Percentiles rank a stretch among this genome's conserved stretches.
phyloP scores from a whole-genome alignment of 2,113 vertebrate genomes.

The Clarias gariepinus region DNA sequence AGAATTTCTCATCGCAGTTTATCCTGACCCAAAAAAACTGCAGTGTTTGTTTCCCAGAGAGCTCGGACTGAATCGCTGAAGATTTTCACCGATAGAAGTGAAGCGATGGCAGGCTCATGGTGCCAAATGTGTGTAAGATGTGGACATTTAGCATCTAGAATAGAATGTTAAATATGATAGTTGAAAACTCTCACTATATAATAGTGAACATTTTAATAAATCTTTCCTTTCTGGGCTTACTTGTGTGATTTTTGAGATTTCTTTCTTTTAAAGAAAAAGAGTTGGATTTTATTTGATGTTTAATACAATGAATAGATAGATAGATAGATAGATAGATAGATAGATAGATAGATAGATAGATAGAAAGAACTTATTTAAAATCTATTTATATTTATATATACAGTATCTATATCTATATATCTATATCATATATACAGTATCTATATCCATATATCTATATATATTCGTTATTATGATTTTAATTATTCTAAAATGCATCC shows the following conservation, averaged over 20 bases:
- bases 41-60: neutral
- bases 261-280: neutral
- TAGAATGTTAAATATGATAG: neutral
- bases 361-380: no score
- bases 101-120: neutral
- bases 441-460: neutral
- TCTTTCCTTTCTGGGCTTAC: neutral
- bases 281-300: neutral
- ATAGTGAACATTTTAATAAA: neutral
- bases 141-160: neutral
- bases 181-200: neutral
- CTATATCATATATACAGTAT: neutral
- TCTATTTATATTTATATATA: neutral
- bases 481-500: neutral
- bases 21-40: slow-evolving; percentile 56
- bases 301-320: no score
- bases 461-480: neutral
- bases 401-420: neutral
- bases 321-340: no score
- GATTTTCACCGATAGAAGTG: neutral
- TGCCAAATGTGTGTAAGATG: neutral
- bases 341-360: no score
- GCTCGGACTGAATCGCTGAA: neutral
- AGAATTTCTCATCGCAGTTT: slow-evolving; percentile 39
- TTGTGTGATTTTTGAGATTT: neutral